Conservation (phyloP, 2,888 invertebrate genomes). For the Leuctra nigra region DNA sequence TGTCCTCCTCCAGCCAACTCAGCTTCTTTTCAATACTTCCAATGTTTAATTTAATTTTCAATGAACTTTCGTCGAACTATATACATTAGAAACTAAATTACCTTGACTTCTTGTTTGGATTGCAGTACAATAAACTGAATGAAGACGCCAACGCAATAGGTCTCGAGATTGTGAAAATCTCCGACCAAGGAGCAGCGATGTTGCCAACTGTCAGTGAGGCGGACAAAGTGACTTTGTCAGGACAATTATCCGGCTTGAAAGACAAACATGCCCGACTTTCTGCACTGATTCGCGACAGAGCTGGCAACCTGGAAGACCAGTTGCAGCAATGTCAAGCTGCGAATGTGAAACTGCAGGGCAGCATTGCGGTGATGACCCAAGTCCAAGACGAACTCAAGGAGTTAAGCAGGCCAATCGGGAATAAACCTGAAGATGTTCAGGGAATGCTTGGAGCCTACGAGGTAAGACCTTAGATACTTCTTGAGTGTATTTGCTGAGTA, state of each 20-base stretch:
- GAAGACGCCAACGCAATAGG: constrained; percentile 66
- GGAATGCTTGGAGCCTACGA: constrained; percentile 72
- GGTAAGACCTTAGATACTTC: constrained; percentile 30
- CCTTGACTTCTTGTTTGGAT: constrained; percentile 26
- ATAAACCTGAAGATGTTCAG: constrained; percentile 82
- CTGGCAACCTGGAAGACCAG: constrained; percentile 63
- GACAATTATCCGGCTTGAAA: constrained; percentile 68
- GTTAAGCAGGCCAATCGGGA: constrained; percentile 79
- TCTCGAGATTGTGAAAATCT: constrained; percentile 64
- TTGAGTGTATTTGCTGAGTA: no score
- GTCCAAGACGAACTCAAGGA: constrained; percentile 80
- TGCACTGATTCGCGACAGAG: constrained; percentile 68
- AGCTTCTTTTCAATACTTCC: no score
- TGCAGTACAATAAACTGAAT: constrained; percentile 63
- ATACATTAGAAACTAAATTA: no score
- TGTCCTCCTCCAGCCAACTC: no score
- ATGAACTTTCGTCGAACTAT: no score
- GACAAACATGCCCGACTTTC: constrained; percentile 72
- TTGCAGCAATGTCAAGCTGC: constrained; percentile 77
- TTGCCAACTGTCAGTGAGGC: constrained; percentile 75
- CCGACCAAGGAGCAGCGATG: constrained; percentile 73
- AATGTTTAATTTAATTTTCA: no score
- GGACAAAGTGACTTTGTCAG: constrained; percentile 75
- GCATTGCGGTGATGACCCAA: constrained; percentile 68
- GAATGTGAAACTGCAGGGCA: constrained; percentile 70